Evolutionary conservation across 2,113 vertebrate genomes (phyloP).

Genomic region (Cololabis saira): DNA sequence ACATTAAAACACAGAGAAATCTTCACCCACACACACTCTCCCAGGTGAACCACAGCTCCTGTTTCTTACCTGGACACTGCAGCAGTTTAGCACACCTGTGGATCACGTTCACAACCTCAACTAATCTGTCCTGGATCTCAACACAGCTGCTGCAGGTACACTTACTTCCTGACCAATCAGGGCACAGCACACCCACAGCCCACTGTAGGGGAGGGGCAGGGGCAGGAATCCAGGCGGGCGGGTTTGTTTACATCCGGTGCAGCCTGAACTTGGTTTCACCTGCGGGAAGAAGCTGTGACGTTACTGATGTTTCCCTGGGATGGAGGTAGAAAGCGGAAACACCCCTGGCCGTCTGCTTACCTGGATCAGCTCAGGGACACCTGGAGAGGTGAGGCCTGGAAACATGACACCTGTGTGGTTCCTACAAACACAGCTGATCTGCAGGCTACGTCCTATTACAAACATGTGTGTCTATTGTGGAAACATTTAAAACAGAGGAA

Average conservation of each 20-base stretch:
- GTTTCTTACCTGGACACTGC: conserved; percentile 46
- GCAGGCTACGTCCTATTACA: not conserved
- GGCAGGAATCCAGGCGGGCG: conserved; percentile 36
- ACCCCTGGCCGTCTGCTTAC: not conserved
- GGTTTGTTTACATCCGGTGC: conserved; percentile 32
- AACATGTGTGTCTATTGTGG: too few relatives aligned
- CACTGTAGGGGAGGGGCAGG: not conserved
- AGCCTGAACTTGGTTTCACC: not conserved
- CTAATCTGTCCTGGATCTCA: not conserved
- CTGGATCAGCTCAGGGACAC: not conserved
- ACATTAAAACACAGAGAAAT: not conserved
- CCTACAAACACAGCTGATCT: conserved; percentile 4
- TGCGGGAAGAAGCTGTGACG: not conserved
- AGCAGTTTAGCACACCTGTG: not conserved
- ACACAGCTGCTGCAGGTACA: conserved; percentile 27
- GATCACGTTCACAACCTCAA: not conserved
- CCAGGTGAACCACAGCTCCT: not conserved
- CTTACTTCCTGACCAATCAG: conserved; percentile 42
- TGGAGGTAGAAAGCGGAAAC: not conserved
- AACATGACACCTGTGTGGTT: not conserved
- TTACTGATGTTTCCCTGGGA: not conserved
- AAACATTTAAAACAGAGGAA: too few relatives aligned
- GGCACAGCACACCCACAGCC: not conserved
- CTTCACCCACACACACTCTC: not conserved
- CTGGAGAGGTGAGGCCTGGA: not conserved